Evolutionary conservation across 2,797 vertebrate species (phyloP), one percentile per base, ranked within the genome.

Genomic region (Xenentodon cancila): DNA sequence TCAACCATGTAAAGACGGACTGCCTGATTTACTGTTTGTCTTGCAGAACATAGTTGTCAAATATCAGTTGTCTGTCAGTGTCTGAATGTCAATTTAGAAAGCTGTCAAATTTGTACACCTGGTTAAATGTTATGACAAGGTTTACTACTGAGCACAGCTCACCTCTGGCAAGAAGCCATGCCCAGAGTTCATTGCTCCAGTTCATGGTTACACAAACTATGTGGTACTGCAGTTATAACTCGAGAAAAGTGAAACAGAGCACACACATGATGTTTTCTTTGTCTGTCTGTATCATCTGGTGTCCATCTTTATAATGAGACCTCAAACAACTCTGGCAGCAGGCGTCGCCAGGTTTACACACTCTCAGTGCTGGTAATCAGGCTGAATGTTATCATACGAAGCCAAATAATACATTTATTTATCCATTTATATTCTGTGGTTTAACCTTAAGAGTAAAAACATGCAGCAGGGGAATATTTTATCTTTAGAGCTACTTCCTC

Each of bases 71-170:
- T 58, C 17, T 16, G 65, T 67, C 34, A 19, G 40, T 47, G 62
- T 70, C 30, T 59, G 48, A 49, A 60, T 58, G 52, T 65, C 57
- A 66, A 6, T 30, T 67, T 12, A 68, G 22, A 27, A 68, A 60
- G 67, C 66, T 46, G 51, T 50, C n/a, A 59, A 73, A 75, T 85
- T 66, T 81, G 54, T 67, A 64, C 77, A 79, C 73, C 72, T 84
- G 72, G 73, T 65, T 55, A 68, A 73, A 72, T 75, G 64, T 82
- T 82, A 75, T 56, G 56, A 58, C 58, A 71, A 73, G 65, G 59
- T 73, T 53, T 54, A 49, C 18, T 45, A 47, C 43, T 71, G 47
- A 64, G 57, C 34, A 50, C 37, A 66, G 58, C 68, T 68, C 34
- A 17, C 43, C 34, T 70, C 45, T 56, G 44, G 46, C 15, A 30